Base-by-base conservation (phyloP, 2,888 invertebrate genomes). In the Xanthorhoe spadicearia region DNA sequence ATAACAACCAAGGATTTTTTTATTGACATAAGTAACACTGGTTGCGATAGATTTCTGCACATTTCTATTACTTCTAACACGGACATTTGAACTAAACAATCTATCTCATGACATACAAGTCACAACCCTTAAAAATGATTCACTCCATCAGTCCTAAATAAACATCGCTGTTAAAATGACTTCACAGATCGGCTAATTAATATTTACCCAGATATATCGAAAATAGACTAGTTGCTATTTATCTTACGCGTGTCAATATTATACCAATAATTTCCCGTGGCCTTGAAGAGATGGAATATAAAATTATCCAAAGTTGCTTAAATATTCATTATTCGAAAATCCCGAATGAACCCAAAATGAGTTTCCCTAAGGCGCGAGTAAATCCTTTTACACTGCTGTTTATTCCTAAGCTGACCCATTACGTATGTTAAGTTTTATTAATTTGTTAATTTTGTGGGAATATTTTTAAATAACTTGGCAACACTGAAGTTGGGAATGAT, bases 311-410 rank as follows among this genome's bases (percentile, higher is more conserved):
- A 9, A 23, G 13, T 5, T 17, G 46, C 50, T 61, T 53, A 57
- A 61, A 62, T 55, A 62, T 62, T 66, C 35, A 62, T 61, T 55
- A 62, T 54, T 54, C 28, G 52, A 63, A 57, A 63, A 51, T n/a
- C 57, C 23, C n/a, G 13, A 50, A 49, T 32, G 23, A 38, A 50
- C 57, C 43, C 43, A 23, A 54, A 61, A 61, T 61, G 57, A 58
- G 10, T 51, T 60, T 5, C 5, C 49, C 23, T 17, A 53, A 54
- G 54, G 59, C 55, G 50, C 19, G 46, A 62, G 51, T 19, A 59
- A 62, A 51, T 59, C 58, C 35, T 59, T 56, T 62, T 51, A 58
- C 50, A 46, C 46, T 35, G n/a, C 17, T 15, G 54, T 15, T 28
- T 51, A 17, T 58, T 66, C 58, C 54, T 59, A 64, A 59, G 32